Conservation (phyloP, 2,888 invertebrate genomes). For the Noctua pronuba region DNA sequence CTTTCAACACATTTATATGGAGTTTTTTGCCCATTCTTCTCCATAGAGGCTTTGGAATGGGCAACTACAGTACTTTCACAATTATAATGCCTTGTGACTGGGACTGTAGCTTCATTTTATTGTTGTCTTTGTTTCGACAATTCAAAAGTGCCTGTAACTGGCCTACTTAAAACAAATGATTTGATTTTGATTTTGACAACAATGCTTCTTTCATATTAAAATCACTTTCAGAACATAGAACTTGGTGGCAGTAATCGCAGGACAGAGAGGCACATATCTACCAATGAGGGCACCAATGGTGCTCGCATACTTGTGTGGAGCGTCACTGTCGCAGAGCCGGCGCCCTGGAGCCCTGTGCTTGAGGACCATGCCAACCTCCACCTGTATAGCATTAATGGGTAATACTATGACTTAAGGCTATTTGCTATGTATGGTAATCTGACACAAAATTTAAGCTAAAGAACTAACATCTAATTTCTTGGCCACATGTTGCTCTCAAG, state of each 20-base stretch:
- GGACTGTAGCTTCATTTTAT: too few relatives aligned
- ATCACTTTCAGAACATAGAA: conserved; percentile 83
- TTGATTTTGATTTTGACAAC: too few relatives aligned
- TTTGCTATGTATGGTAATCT: not conserved
- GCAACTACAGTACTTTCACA: too few relatives aligned
- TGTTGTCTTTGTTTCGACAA: too few relatives aligned
- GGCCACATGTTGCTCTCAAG: not conserved
- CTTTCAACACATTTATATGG: too few relatives aligned
- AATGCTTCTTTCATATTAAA: too few relatives aligned
- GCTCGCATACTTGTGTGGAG: conserved; percentile 95
- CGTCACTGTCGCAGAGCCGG: conserved; percentile 95
- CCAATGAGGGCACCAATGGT: conserved; percentile 75
- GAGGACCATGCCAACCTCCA: conserved; percentile 97
- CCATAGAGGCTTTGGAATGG: too few relatives aligned
- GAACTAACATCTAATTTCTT: not conserved
- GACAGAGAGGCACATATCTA: conserved; percentile 86
- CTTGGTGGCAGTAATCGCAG: conserved; percentile 86
- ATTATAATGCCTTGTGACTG: too few relatives aligned
- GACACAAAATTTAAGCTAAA: not conserved
- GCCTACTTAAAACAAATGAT: too few relatives aligned
- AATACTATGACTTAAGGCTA: not conserved
- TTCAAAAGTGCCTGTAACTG: too few relatives aligned
- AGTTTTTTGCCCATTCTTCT: too few relatives aligned
- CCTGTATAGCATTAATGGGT: conserved; percentile 93
- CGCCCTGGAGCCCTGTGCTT: conserved; percentile 97